phyloP scores from a whole-genome alignment of 2,113 vertebrate species.

The Brachypteracias leptosomus region DNA sequence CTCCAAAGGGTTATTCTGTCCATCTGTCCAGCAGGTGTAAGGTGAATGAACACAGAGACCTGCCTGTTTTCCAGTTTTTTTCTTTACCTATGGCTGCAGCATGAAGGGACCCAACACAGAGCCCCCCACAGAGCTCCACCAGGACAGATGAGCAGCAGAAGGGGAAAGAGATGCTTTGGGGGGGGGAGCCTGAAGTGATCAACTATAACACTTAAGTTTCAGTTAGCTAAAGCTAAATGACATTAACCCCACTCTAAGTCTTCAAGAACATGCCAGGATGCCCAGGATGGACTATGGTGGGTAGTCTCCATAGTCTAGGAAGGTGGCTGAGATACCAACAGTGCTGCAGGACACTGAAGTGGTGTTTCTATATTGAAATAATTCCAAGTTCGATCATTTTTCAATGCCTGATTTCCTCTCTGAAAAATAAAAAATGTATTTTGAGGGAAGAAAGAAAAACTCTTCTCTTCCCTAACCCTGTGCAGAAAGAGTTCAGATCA shows the following conservation, averaged over 20 bases:
- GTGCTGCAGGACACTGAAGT: not conserved
- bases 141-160: not conserved
- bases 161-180: not conserved
- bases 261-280: not conserved
- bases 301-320: not conserved
- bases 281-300: not conserved
- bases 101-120: not conserved
- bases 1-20: not conserved
- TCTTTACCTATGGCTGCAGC: not conserved
- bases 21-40: rapidly evolving
- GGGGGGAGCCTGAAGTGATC: not conserved
- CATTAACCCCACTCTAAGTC: not conserved
- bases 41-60: not conserved
- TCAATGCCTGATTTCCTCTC: not conserved
- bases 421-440: rapidly evolving
- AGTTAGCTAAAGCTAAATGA: not conserved
- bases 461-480: not conserved
- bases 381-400: not conserved
- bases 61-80: not conserved
- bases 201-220: not conserved
- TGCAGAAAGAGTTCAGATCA: not conserved
- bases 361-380: not conserved
- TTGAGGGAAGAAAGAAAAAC: not conserved
- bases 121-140: rapidly evolving
- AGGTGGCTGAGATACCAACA: not conserved